phyloP scores from a whole-genome alignment of 2,797 vertebrate species.

The Tadarida brasiliensis region DNA sequence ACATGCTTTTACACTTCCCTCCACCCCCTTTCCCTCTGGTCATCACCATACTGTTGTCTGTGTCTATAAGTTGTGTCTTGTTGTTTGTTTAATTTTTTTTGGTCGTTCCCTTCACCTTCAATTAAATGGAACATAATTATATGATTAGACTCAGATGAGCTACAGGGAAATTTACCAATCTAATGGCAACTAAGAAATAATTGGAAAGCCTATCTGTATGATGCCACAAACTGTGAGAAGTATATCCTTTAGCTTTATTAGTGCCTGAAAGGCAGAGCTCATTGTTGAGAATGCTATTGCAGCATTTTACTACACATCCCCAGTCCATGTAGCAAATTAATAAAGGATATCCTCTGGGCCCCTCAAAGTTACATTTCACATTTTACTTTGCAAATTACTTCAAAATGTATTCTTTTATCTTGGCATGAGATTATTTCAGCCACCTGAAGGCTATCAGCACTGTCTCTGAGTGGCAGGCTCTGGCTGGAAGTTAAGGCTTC shows the following conservation, averaged over 20 bases:
- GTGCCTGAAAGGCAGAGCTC: conserved; percentile 49
- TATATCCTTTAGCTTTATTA: conserved; percentile 65
- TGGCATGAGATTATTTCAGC: conserved; percentile 67
- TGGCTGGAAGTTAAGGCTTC: conserved; percentile 38
- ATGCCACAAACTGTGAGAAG: conserved; percentile 64
- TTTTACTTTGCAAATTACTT: conserved; percentile 71
- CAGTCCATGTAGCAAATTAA: conserved; percentile 27
- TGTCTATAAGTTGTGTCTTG: not conserved
- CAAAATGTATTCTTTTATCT: conserved; percentile 72
- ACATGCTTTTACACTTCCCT: not conserved
- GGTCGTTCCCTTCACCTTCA: not conserved
- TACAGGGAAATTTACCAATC: conserved; percentile 70
- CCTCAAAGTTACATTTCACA: conserved; percentile 58
- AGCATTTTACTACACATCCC: conserved; percentile 42
- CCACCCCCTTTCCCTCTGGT: too few species aligned
- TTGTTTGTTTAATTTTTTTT: not conserved
- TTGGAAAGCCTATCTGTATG: conserved; percentile 74
- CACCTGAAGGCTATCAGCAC: conserved; percentile 47
- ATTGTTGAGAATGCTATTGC: not conserved
- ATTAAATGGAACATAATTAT: conserved; percentile 77
- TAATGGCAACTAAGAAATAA: conserved; percentile 78
- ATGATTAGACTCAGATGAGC: conserved; percentile 75
- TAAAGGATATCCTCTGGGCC: conserved; percentile 35
- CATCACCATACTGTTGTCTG: not conserved
- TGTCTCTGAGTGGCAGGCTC: conserved; percentile 53